These are phyloP conservation scores for Oligia strigilis DNA, from an alignment of 2,888 invertebrate genomes.

Conservation along the genomic window DNA sequence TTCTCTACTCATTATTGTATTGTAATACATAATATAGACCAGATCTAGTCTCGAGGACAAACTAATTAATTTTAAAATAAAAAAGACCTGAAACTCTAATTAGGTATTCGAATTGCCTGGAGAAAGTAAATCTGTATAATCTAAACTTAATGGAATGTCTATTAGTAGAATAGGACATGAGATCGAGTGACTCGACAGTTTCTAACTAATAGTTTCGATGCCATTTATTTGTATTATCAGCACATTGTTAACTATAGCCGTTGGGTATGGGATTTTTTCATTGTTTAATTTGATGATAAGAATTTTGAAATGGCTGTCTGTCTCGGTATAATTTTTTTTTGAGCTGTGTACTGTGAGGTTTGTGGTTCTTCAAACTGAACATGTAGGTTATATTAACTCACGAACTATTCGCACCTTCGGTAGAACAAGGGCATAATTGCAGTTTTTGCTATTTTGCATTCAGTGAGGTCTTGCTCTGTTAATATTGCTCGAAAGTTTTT, in stretches of 20 bases:
- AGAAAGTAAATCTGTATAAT: constrained; percentile 69
- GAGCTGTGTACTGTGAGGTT: too few relatives aligned
- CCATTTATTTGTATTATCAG: constrained; percentile 47
- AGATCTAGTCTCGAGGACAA: constrained; percentile 10
- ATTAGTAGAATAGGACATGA: constrained; percentile 65
- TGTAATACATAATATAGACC: not conserved
- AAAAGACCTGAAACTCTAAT: constrained; percentile 41
- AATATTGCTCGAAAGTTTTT: too few relatives aligned
- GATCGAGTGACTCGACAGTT: constrained; percentile 63
- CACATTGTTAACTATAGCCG: constrained; percentile 30
- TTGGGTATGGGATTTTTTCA: constrained; percentile 12
- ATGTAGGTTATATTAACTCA: not conserved
- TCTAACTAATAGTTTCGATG: constrained; percentile 24
- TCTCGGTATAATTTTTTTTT: not conserved
- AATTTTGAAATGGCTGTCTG: constrained; percentile 21
- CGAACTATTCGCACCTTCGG: too few relatives aligned
- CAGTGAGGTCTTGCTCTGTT: too few relatives aligned
- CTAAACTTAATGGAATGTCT: constrained; percentile 67
- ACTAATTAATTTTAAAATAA: constrained; percentile 31
- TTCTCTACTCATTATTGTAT: constrained; percentile 1
- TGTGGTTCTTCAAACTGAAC: not conserved
- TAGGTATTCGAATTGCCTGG: constrained; percentile 53
- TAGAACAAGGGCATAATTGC: too few relatives aligned
- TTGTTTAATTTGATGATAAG: constrained; percentile 28
- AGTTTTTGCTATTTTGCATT: too few relatives aligned